Percentiles rank a stretch among this genome's conserved stretches.
These are phyloP conservation scores for Phorcus lineatus DNA, from an alignment of 2,888 invertebrate genomes.

Conservation along the genomic window DNA sequence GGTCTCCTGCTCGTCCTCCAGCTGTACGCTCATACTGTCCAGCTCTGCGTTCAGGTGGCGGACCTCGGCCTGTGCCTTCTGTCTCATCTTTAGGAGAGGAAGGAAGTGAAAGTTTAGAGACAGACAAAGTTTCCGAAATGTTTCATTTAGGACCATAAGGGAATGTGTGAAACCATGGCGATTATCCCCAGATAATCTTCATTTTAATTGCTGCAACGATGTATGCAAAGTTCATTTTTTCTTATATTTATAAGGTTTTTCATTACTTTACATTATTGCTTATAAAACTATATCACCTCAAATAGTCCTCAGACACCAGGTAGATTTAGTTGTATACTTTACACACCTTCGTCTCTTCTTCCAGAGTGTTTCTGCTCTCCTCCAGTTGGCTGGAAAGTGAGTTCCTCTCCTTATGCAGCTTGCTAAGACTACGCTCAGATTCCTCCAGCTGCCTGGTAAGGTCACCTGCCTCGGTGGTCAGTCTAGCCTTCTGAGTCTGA, in stretches of 20 bases:
- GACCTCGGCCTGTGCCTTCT: constrained; percentile 84
- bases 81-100: constrained; percentile 51
- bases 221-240: too few species aligned
- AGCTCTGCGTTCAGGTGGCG: constrained; percentile 99
- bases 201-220: too few species aligned
- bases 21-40: constrained; percentile 98
- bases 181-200: too few species aligned
- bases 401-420: constrained; percentile 93
- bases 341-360: constrained; percentile 86
- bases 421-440: constrained; percentile 96
- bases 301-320: not conserved
- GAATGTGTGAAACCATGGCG: not conserved
- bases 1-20: constrained; percentile 99
- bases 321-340: too few species aligned
- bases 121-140: too few species aligned
- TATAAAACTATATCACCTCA: not conserved
- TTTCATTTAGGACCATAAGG: constrained; percentile 4
- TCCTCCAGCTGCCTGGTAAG: constrained; percentile 97
- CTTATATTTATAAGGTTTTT: too few species aligned
- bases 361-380: constrained; percentile 97
- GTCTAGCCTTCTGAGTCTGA: constrained; percentile 88
- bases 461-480: constrained; percentile 97
- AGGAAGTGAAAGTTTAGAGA: too few species aligned
- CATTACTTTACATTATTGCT: too few species aligned
- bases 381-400: constrained; percentile 96